phyloP scores from a whole-genome alignment of 2,797 vertebrate species.

The Diplodus puntazzo region DNA sequence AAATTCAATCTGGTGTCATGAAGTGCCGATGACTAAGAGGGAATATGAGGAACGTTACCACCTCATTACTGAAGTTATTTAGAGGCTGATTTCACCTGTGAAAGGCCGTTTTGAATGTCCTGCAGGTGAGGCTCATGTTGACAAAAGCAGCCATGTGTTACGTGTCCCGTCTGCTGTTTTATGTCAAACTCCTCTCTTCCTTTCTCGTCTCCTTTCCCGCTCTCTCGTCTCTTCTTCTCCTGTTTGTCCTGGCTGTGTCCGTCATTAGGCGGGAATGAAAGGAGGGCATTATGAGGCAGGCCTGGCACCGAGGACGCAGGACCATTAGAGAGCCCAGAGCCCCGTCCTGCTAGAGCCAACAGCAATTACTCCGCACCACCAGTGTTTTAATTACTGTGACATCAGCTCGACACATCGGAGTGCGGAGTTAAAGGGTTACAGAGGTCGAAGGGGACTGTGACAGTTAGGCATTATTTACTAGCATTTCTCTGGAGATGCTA shows the following conservation, averaged over 20 bases:
- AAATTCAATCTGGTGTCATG: background rate
- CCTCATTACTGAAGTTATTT: background rate
- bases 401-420: constrained; percentile 63
- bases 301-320: constrained; percentile 58
- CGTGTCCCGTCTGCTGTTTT: constrained; percentile 31
- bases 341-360: constrained; percentile 58
- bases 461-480: constrained; percentile 1
- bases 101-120: background rate
- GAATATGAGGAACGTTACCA: background rate
- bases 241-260: constrained; percentile 64
- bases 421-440: constrained; percentile 34
- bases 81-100: background rate
- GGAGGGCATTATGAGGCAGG: constrained; percentile 74
- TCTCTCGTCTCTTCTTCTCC: constrained; percentile 36
- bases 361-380: constrained; percentile 69
- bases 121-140: background rate
- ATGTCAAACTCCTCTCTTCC: constrained; percentile 39
- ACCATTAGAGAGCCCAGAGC: constrained; percentile 66
- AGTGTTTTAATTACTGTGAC: constrained; percentile 76
- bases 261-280: constrained; percentile 77
- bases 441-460: constrained; percentile 29
- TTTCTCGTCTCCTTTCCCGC: constrained; percentile 19
- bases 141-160: constrained; percentile 19
- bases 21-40: background rate
- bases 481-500: background rate